Evolutionary conservation across 2,797 vertebrate genomes (phyloP), one percentile per base, ranked within the genome.

Genomic region (Mallotus villosus): DNA sequence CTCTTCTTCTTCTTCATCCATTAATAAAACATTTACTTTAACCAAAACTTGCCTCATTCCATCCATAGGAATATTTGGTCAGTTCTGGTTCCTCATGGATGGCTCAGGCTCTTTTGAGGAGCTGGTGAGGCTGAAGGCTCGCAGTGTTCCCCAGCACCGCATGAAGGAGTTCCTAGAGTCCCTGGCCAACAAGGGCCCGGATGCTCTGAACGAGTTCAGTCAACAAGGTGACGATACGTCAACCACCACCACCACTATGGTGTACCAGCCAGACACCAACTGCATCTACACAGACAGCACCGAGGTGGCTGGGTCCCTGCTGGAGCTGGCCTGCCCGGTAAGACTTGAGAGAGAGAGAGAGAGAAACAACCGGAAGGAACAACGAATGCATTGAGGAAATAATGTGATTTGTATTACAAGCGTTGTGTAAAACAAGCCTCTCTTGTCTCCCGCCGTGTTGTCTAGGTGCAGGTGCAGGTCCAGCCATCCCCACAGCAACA

Each of bases 81-180:
- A n/a, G 51, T 17, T 5, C 6, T 55, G 51, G 16, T 55, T 55
- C 1, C 16, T 55, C 81, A 86, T 98, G 93, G 97, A 98, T 84
- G 95, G 95, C 81, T 92, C 96, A 76, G 94, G 96, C 92, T 97
- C 96, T 75, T 98, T 97, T 88, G 97, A 98, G 93, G 97, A 99
- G 89, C 96, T 97, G 75, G 95, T 98, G 90, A 94, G 97, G 72
- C 95, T 97, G 82, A 99, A 97, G 90, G 96, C 96, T 0, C 93
- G 96, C 75, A 95, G 96, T 19, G 95, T 99, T 79, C 97, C 97
- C 2, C 97, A 98, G 81, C 96, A 98, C 92, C 95, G 96, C 87
- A 98, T 99, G 97, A 98, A 99, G 90, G 97, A 98, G 85, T 98
- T 99, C 81, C 90, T 98, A 83, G 97, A 99, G 86, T 98, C 97